Conservation (phyloP, 2,888 invertebrate species). For the Aphidoletes aphidimyza region DNA sequence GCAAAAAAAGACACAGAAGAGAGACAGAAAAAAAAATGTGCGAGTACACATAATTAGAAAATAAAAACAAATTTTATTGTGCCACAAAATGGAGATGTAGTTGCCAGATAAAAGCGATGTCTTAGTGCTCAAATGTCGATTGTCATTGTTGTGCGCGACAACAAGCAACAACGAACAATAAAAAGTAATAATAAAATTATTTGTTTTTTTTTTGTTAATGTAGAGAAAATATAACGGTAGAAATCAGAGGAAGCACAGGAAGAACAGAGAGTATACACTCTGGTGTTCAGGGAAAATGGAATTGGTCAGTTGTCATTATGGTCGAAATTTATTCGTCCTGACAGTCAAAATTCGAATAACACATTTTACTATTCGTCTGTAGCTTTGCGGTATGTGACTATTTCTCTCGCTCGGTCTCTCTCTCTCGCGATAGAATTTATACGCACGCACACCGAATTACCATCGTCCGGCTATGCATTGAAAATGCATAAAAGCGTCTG, state of each 20-base stretch:
- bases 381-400: no score
- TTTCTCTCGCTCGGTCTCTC: neutral
- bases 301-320: neutral
- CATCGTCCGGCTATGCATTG: neutral
- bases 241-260: neutral
- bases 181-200: neutral
- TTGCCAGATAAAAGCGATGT: neutral
- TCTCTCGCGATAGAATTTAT: neutral
- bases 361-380: no score
- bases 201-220: no score
- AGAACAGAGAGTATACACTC: neutral
- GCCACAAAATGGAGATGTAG: neutral
- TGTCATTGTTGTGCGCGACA: no score
- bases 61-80: constrained; percentile 46
- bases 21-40: no score
- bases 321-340: no score
- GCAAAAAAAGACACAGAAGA: neutral
- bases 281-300: neutral
- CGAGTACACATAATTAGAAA: constrained; percentile 50
- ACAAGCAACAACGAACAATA: no score
- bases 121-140: neutral
- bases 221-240: constrained; percentile 17
- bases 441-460: constrained; percentile 48
- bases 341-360: no score
- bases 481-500: constrained; percentile 50